Base-by-base conservation (phyloP, 2,888 invertebrate species). In the Pomacea canaliculata region DNA sequence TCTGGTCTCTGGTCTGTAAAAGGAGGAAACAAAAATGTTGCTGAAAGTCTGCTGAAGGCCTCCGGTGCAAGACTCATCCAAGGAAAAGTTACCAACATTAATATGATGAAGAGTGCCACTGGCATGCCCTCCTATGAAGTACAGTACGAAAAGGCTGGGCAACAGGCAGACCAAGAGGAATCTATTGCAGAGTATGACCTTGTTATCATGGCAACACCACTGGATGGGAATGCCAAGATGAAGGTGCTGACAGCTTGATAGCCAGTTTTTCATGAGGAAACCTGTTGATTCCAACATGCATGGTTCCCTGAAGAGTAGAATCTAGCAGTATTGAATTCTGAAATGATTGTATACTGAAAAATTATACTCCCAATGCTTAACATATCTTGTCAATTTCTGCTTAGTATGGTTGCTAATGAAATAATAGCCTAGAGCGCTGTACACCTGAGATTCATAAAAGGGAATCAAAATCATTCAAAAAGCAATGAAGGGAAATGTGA, bases 151-250 rank as follows among this genome's bases (percentile, higher is more conserved):
- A 2, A 63, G 19, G 12, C 63, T 7, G 63, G 27, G 63, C 63
- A 63, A 19, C 60, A 69, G 68, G 37, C 23, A 7, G 68, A 48
- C 5, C 62, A 10, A 10, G 73, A 74, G 4, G 79, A 68, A 19
- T 77, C 73, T 10, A 76, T 76, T 49, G 76, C 74, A 62, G 85
- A 86, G 76, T 94, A 93, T 83, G 93, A 94, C 83, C 90, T 92
- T 76, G 92, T 94, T 4, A 91, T 94, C 67, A 80, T 94, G 27
- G 94, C 94, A 23, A 87, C 92, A 51, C 94, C 94, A 1, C 13
- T 80, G 5, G 66, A 63, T 60, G 77, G 75, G 9, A 73, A 62
- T 7, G 46, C 69, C 7, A 74, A 74, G 13, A 18, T 69, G 23
- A n/a, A 74, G 69, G 74, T 74, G 19, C 3, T 18, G 51, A 12